phyloP scores from a whole-genome alignment of 1,140 invertebrate genomes.

The Melanaphis sacchari region DNA sequence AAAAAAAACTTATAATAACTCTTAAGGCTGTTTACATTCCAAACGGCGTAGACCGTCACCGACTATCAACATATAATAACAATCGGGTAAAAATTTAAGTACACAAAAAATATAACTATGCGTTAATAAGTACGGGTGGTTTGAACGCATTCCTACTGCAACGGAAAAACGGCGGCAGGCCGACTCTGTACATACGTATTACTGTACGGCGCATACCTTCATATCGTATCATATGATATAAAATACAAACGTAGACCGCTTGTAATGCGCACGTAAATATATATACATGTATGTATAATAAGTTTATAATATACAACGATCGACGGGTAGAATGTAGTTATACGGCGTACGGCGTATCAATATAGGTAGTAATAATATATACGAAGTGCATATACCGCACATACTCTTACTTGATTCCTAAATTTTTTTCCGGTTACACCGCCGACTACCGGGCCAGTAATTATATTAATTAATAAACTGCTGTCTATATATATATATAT shows the following conservation, averaged over 20 bases:
- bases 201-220: background rate
- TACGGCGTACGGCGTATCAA: background rate
- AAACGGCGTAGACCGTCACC: background rate
- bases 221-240: background rate
- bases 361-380: no score
- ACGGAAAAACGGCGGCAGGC: background rate
- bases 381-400: background rate
- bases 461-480: slow-evolving; percentile 23
- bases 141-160: background rate
- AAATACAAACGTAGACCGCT: background rate
- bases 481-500: background rate
- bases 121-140: slow-evolving; percentile 32
- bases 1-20: background rate
- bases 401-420: background rate
- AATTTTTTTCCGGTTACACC: background rate
- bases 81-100: background rate
- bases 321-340: no score
- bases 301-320: no score
- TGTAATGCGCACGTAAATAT: background rate
- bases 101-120: background rate
- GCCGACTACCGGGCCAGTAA: slow-evolving; percentile 21
- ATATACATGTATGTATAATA: background rate
- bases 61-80: background rate
- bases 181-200: background rate
- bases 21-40: slow-evolving; percentile 17